phyloP scores from a whole-genome alignment of 2,888 invertebrate genomes.

The Cosmopolites sordidus region DNA sequence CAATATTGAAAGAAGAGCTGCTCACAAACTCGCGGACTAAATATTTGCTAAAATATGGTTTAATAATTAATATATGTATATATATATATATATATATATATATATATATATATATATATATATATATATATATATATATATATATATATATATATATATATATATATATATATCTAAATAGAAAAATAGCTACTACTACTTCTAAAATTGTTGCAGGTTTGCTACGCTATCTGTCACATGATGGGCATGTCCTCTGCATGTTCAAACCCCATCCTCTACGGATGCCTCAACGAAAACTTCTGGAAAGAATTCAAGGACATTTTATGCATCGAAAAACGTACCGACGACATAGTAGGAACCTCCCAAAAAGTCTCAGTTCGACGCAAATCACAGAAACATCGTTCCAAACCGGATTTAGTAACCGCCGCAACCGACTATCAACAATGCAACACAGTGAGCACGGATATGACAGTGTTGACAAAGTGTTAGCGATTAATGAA shows the following conservation, averaged over 20 bases:
- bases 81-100: constrained; percentile 5
- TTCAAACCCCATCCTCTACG: constrained; percentile 86
- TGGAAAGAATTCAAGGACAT: constrained; percentile 83
- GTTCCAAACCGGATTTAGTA: constrained; percentile 33
- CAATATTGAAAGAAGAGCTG: too few species aligned
- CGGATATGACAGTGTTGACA: constrained; percentile 49
- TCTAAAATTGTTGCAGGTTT: constrained; percentile 31
- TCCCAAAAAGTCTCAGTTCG: constrained; percentile 50
- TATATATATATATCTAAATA: neutral
- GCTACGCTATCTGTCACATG: constrained; percentile 47
- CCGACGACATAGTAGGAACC: constrained; percentile 40
- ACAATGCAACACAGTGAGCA: constrained; percentile 52
- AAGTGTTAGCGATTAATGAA: constrained; percentile 47
- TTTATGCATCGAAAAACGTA: constrained; percentile 54
- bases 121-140: constrained; percentile 5
- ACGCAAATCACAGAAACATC: constrained; percentile 38
- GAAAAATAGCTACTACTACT: neutral
- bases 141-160: constrained; percentile 3
- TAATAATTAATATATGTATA: constrained; percentile 2
- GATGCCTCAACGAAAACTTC: constrained; percentile 92
- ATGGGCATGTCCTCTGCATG: constrained; percentile 83
- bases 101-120: constrained; percentile 5
- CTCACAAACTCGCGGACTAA: too few species aligned
- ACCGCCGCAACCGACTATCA: constrained; percentile 45
- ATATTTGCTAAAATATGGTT: too few species aligned